Evolutionary conservation across 2,113 vertebrate species (phyloP).

Genomic region (Verasper variegatus): DNA sequence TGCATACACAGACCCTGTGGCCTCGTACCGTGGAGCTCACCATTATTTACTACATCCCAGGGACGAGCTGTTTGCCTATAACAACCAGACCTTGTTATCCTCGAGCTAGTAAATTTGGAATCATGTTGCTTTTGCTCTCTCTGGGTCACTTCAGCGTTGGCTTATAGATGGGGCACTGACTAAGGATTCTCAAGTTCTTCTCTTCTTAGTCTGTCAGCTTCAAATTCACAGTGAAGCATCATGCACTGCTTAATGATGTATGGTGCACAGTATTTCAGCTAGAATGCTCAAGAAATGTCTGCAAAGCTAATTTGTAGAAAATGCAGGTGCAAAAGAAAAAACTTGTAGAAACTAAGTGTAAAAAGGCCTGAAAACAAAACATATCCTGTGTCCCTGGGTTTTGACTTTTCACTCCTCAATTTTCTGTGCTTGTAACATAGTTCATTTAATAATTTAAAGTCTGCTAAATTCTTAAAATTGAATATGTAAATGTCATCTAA

Average conservation of each 20-base stretch:
- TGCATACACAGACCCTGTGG: slow-evolving; percentile 22
- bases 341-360: no score
- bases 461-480: slow-evolving; percentile 1
- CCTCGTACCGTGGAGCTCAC: slow-evolving; percentile 25
- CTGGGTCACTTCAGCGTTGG: slow-evolving; percentile 43
- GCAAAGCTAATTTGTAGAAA: slow-evolving; percentile 6
- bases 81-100: slow-evolving; percentile 77
- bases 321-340: slow-evolving; percentile 18
- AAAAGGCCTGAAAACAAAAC: not conserved
- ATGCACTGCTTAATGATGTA: slow-evolving; percentile 20
- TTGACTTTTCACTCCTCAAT: not conserved
- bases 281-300: slow-evolving; percentile 2
- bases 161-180: not conserved
- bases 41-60: slow-evolving; percentile 79
- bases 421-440: not conserved
- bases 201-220: slow-evolving; percentile 18
- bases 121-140: slow-evolving; percentile 67
- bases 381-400: not conserved
- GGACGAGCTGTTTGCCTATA: slow-evolving; percentile 77
- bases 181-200: slow-evolving; percentile 15
- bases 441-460: slow-evolving; percentile 18
- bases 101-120: slow-evolving; percentile 75
- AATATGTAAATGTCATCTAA: not conserved
- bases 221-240: slow-evolving; percentile 26
- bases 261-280: not conserved